These are phyloP conservation scores for Corythaeola cristata DNA, from an alignment of 2,113 vertebrate genomes.

Conservation along the genomic window DNA sequence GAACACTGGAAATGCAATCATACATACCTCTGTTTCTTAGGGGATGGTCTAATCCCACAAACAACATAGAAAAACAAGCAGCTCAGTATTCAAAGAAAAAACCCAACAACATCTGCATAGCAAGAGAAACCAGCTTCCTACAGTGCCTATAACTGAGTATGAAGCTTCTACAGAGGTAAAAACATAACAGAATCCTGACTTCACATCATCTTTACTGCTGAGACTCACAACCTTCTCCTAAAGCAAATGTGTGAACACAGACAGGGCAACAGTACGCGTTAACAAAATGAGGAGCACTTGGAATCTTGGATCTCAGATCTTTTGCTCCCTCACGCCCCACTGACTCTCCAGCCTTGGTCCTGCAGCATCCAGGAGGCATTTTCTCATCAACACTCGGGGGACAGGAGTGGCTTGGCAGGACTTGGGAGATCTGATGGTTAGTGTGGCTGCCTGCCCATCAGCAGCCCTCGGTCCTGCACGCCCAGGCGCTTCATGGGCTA, in stretches of 20 bases:
- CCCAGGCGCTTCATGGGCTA: rapidly evolving
- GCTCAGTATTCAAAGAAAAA: not conserved
- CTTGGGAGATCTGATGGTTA: not conserved
- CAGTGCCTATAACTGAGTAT: not conserved
- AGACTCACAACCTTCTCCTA: not conserved
- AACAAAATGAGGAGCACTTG: not conserved
- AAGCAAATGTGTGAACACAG: not conserved
- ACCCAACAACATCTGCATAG: not conserved
- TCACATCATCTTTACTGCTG: not conserved
- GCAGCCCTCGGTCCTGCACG: not conserved
- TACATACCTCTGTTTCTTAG: not conserved
- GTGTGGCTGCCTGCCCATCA: not conserved
- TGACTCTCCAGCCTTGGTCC: not conserved
- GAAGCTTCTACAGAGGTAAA: not conserved
- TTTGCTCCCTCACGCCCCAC: not conserved
- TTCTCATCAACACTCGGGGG: not conserved
- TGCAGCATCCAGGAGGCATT: not conserved
- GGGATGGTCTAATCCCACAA: not conserved
- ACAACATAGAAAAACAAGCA: not conserved
- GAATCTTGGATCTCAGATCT: not conserved
- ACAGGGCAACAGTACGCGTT: not conserved
- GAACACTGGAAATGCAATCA: not conserved
- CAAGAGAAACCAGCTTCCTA: not conserved
- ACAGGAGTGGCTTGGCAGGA: not conserved
- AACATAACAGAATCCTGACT: not conserved